A percentile compares a stretch with the other conserved stretches of the same genome.
Evolutionary conservation across 2,113 vertebrate species (phyloP).

Genomic region (Eubucco bourcierii): DNA sequence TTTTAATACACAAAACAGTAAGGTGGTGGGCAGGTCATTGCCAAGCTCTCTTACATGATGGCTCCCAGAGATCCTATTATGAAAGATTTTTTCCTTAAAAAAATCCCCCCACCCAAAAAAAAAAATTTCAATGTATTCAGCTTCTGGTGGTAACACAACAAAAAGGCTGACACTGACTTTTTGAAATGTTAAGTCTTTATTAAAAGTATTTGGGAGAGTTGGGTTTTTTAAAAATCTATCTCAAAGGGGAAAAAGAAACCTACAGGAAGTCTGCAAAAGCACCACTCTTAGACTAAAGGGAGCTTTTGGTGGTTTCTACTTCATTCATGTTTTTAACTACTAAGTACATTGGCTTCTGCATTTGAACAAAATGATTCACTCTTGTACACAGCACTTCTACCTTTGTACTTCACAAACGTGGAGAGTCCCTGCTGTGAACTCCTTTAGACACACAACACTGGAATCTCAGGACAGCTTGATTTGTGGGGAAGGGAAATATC

Average conservation of each 20-base stretch:
- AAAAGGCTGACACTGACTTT: neutral
- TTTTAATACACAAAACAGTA: neutral
- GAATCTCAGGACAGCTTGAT: neutral
- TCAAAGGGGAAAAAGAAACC: neutral
- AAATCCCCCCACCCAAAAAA: neutral
- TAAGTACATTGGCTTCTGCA: neutral
- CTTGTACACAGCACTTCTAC: neutral
- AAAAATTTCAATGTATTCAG: too few species aligned
- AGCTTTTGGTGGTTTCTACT: neutral
- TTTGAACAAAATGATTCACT: neutral
- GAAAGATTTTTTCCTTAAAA: neutral
- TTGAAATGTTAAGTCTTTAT: neutral
- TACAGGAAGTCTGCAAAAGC: neutral
- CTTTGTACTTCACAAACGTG: neutral
- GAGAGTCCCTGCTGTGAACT: neutral
- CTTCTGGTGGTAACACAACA: neutral
- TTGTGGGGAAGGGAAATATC: too few species aligned
- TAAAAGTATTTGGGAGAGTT: neutral
- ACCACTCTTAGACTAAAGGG: neutral
- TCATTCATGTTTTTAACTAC: neutral
- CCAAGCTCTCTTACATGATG: neutral
- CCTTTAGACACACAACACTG: neutral
- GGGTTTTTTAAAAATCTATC: neutral
- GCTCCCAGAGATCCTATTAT: neutral
- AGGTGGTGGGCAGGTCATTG: neutral